These are phyloP conservation scores for Cyclophora albipunctata DNA, from an alignment of 2,888 invertebrate genomes.

Conservation along the genomic window DNA sequence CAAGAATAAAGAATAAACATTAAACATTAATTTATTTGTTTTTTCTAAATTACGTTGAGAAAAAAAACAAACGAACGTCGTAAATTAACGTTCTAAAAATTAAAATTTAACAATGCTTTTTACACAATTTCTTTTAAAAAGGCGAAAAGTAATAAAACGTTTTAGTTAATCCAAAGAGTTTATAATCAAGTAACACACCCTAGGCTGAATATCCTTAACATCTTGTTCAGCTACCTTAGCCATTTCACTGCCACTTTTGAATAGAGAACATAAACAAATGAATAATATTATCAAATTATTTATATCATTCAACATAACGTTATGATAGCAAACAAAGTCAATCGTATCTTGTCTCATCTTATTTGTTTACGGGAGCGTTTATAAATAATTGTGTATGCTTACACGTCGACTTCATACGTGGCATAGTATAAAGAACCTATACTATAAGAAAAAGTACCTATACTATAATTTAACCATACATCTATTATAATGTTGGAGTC, in stretches of 20 bases:
- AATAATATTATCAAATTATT: slow-evolving; percentile 15
- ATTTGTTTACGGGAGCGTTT: slow-evolving; percentile 7
- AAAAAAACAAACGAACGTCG: no score
- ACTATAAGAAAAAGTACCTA: no score
- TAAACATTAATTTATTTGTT: no score
- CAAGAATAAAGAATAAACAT: not conserved
- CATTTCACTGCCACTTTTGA: slow-evolving; percentile 14
- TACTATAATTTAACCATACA: no score
- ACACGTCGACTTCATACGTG: no score
- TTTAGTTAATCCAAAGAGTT: not conserved
- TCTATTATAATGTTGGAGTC: no score
- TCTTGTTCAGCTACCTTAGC: slow-evolving; percentile 12
- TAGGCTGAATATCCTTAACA: slow-evolving; percentile 14
- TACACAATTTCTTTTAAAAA: not conserved
- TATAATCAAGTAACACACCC: slow-evolving; percentile 17
- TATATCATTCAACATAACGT: slow-evolving; percentile 18
- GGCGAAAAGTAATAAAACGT: no score
- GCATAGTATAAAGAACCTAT: no score
- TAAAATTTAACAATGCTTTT: no score
- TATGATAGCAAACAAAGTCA: slow-evolving; percentile 21
- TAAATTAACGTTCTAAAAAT: no score
- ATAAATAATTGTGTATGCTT: slow-evolving; percentile 3
- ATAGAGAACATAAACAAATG: not conserved
- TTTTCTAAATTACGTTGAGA: no score
- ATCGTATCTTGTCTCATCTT: slow-evolving; percentile 11